A percentile compares a stretch with the other conserved stretches of the same genome.
Evolutionary conservation across 1,140 invertebrate species (phyloP).

Genomic region (Sycobia sp.): DNA sequence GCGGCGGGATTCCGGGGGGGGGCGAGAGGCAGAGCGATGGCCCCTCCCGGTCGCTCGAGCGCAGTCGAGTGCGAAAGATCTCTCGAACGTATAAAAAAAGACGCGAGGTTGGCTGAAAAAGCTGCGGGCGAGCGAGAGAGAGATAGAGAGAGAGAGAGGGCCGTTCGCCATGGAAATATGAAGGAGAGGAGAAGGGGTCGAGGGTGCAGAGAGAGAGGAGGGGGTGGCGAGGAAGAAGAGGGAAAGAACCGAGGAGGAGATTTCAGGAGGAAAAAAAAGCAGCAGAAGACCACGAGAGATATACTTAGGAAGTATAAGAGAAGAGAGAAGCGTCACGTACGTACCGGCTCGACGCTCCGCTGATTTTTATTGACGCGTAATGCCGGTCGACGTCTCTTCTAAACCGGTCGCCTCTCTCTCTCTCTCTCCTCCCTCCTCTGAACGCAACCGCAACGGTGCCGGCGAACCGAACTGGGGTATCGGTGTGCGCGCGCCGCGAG

Average conservation of each 20-base stretch:
- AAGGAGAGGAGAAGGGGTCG: conserved; percentile 14
- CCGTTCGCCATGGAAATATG: conserved; percentile 33
- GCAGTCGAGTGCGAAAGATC: conserved; percentile 43
- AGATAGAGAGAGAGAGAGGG: too few species aligned
- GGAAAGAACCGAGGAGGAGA: conserved; percentile 30
- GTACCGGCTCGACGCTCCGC: conserved; percentile 34
- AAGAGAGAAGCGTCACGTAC: conserved; percentile 38
- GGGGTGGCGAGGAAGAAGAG: conserved; percentile 23
- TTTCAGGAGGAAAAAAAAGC: too few species aligned
- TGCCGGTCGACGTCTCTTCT: conserved; percentile 35
- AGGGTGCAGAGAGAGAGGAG: conserved; percentile 17
- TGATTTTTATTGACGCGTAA: conserved; percentile 52
- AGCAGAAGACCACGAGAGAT: neutral
- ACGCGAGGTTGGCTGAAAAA: conserved; percentile 12
- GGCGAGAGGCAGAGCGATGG: too few species aligned
- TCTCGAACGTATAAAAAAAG: conserved; percentile 35
- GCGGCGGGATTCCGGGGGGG: too few species aligned
- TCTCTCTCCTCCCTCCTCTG: too few species aligned
- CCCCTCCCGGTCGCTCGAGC: neutral
- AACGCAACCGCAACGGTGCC: too few species aligned
- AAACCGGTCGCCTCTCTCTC: conserved; percentile 24
- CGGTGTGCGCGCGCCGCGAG: too few species aligned
- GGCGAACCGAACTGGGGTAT: too few species aligned
- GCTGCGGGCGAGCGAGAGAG: too few species aligned
- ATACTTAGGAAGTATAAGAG: too few species aligned